phyloP scores from a whole-genome alignment of 2,113 vertebrate species.

The Cyprinodon variegatus region DNA sequence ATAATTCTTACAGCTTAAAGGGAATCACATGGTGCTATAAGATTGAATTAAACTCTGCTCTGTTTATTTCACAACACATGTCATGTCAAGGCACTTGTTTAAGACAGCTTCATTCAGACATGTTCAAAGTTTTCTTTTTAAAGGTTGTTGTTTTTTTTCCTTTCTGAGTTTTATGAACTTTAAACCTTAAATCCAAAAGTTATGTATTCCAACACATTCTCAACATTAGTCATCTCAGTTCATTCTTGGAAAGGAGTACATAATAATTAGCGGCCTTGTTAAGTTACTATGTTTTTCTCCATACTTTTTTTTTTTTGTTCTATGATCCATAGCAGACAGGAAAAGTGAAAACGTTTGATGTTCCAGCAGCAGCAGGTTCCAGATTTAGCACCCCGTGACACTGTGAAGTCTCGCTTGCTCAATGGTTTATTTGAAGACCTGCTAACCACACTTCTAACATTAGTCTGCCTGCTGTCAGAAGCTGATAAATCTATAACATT shows the following conservation, averaged over 20 bases:
- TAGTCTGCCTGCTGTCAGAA: slow-evolving; percentile 57
- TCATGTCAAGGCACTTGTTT: no score
- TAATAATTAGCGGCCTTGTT: not conserved
- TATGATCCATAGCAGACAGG: slow-evolving; percentile 18
- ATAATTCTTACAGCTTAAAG: no score
- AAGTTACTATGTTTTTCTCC: slow-evolving; percentile 3
- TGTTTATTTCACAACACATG: no score
- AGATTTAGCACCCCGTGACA: slow-evolving; percentile 35
- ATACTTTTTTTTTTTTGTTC: slow-evolving; percentile 7
- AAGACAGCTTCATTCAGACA: no score
- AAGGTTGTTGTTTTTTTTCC: not conserved
- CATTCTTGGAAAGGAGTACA: not conserved
- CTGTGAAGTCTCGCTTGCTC: slow-evolving; percentile 45
- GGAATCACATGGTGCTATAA: no score
- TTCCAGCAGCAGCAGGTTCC: slow-evolving; percentile 40
- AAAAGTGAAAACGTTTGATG: slow-evolving; percentile 35
- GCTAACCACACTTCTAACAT: slow-evolving; percentile 67
- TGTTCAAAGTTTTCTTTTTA: not conserved
- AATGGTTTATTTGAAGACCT: slow-evolving; percentile 63
- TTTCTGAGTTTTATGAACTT: no score
- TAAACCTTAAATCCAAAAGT: not conserved
- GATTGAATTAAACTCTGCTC: no score
- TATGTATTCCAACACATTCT: not conserved
- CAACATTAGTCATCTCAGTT: no score
- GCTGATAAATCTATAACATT: slow-evolving; percentile 47